phyloP scores from a whole-genome alignment of 1,140 invertebrate species.

The Epicauta chinensis region DNA sequence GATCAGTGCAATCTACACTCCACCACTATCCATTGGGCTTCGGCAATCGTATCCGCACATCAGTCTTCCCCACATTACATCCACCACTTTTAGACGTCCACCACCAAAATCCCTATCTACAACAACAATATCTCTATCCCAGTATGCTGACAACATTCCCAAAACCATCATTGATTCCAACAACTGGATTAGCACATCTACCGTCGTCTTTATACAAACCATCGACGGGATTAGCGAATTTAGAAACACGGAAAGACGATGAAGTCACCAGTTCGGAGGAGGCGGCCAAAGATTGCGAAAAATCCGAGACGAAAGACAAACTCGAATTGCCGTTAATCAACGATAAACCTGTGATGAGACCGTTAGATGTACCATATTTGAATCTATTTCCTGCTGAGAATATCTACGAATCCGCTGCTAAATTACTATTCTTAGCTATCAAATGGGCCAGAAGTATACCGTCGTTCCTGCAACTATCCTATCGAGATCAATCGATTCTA shows the following conservation, averaged over 20 bases:
- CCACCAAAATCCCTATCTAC: constrained; percentile 28
- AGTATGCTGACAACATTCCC: constrained; percentile 29
- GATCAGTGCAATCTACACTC: constrained; percentile 44
- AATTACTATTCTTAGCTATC: constrained; percentile 67
- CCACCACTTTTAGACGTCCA: constrained; percentile 25
- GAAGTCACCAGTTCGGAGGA: constrained; percentile 70
- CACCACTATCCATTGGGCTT: constrained; percentile 42
- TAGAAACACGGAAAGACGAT: constrained; percentile 53
- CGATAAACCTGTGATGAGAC: constrained; percentile 25
- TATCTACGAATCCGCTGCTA: constrained; percentile 67
- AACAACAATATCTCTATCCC: constrained; percentile 38
- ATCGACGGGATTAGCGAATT: neutral
- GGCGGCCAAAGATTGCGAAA: constrained; percentile 38
- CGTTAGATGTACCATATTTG: constrained; percentile 32
- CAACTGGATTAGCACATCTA: neutral
- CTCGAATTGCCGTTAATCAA: constrained; percentile 36
- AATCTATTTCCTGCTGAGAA: constrained; percentile 52
- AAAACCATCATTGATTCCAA: constrained; percentile 26
- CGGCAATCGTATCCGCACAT: constrained; percentile 30
- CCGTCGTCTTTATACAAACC: neutral
- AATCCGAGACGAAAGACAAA: constrained; percentile 8
- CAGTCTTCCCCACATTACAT: constrained; percentile 45
- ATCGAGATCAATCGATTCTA: constrained; percentile 63
- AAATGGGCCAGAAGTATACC: constrained; percentile 72
- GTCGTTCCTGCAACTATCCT: constrained; percentile 65